Conservation (phyloP, 2,113 vertebrate genomes). For the Microcebus jonahi region DNA sequence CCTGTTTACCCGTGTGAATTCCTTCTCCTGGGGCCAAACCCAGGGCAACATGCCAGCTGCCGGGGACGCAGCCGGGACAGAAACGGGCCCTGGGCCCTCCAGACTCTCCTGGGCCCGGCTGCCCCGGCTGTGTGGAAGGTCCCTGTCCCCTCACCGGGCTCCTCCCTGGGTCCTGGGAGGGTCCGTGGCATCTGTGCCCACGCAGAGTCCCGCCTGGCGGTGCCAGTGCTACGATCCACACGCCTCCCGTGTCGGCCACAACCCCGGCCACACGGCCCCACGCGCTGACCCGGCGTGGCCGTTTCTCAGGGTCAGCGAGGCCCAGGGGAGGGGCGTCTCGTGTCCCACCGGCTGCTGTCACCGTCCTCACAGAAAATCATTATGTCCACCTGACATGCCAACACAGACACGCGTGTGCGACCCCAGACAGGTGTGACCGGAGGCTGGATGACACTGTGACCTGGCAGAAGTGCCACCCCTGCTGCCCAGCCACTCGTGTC, state of each 20-base stretch:
- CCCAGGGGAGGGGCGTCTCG: fast-evolving
- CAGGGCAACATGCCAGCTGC: neutral
- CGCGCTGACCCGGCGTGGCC: fast-evolving
- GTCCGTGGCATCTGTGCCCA: neutral
- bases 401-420: neutral
- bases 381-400: too few species aligned
- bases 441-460: neutral
- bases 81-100: neutral
- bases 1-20: neutral
- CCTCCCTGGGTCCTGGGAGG: neutral
- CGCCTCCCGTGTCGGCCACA: neutral
- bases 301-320: neutral
- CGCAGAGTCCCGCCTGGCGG: neutral
- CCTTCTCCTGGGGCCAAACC: neutral
- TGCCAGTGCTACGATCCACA: neutral
- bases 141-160: neutral
- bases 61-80: neutral
- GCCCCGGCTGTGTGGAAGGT: neutral
- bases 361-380: neutral
- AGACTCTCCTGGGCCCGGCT: neutral
- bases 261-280: neutral
- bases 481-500: neutral
- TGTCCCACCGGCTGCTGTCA: neutral
- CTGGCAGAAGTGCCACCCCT: neutral
- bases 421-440: neutral